A percentile compares a stretch with the other conserved stretches of the same genome.
Evolutionary conservation across 2,888 invertebrate species (phyloP).

Genomic region (Mechanitis messenoides): DNA sequence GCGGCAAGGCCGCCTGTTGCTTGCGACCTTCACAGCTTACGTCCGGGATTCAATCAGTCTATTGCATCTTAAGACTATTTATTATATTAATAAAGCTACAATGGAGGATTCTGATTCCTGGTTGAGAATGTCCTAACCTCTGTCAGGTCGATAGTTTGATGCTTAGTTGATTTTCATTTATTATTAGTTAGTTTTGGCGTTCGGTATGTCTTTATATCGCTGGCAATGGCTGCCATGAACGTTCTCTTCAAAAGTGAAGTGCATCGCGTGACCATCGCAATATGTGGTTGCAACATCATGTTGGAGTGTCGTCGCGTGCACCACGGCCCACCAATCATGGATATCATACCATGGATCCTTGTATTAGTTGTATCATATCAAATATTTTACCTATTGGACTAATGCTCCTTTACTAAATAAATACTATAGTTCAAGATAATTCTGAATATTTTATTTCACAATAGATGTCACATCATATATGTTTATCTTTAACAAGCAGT

Average conservation of each 20-base stretch:
- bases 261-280: constrained; percentile 52
- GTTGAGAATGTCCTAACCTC: too few species aligned
- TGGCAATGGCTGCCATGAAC: too few species aligned
- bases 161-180: too few species aligned
- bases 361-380: constrained; percentile 42
- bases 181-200: too few species aligned
- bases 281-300: constrained; percentile 48
- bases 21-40: constrained; percentile 60
- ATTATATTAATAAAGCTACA: too few species aligned
- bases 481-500: background rate
- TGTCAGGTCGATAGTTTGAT: too few species aligned
- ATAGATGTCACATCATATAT: background rate
- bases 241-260: constrained; percentile 19
- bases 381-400: constrained; percentile 15
- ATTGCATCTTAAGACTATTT: constrained; percentile 13
- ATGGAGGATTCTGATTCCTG: too few species aligned
- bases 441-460: too few species aligned
- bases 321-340: constrained; percentile 16
- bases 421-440: too few species aligned
- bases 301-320: constrained; percentile 39
- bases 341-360: constrained; percentile 52
- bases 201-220: too few species aligned
- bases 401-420: background rate
- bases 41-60: constrained; percentile 54
- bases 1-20: constrained; percentile 66